A percentile compares a stretch with the other conserved stretches of the same genome.
phyloP scores from a whole-genome alignment of 2,797 vertebrate species.

The Bucorvus abyssinicus region DNA sequence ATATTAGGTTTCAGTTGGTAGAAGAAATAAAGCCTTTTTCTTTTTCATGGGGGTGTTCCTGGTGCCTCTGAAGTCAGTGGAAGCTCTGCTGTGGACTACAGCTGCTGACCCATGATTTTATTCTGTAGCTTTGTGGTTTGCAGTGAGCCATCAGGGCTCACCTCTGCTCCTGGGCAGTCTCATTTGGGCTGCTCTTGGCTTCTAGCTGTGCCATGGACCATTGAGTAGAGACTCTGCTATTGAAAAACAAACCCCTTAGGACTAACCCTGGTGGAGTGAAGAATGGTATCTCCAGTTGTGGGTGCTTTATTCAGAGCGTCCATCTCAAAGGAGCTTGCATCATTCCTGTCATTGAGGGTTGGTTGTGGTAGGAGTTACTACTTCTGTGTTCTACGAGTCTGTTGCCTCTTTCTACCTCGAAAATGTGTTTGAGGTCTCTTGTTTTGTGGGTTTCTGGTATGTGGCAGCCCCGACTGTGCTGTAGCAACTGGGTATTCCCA shows the following conservation, averaged over 20 bases:
- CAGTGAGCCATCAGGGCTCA: neutral
- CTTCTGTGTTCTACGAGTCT: neutral
- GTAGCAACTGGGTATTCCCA: neutral
- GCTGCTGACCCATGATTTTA: neutral
- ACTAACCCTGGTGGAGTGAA: neutral
- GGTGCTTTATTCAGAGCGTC: neutral
- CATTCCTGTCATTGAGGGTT: neutral
- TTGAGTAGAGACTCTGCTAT: neutral
- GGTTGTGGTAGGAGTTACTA: neutral
- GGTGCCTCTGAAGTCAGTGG: neutral
- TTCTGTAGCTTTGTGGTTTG: neutral
- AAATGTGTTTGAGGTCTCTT: neutral
- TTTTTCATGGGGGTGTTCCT: neutral
- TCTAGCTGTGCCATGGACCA: neutral
- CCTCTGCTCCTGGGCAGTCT: neutral
- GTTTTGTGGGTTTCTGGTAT: neutral
- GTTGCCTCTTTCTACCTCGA: neutral
- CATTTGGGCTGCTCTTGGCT: neutral
- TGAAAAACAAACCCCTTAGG: neutral
- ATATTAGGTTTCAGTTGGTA: neutral
- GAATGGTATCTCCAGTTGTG: neutral
- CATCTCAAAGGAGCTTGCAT: neutral
- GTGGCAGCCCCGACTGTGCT: rapidly evolving
- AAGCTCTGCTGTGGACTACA: neutral
- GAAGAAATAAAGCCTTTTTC: neutral